phyloP scores from a whole-genome alignment of 2,888 invertebrate genomes.

The Sesia apiformis region DNA sequence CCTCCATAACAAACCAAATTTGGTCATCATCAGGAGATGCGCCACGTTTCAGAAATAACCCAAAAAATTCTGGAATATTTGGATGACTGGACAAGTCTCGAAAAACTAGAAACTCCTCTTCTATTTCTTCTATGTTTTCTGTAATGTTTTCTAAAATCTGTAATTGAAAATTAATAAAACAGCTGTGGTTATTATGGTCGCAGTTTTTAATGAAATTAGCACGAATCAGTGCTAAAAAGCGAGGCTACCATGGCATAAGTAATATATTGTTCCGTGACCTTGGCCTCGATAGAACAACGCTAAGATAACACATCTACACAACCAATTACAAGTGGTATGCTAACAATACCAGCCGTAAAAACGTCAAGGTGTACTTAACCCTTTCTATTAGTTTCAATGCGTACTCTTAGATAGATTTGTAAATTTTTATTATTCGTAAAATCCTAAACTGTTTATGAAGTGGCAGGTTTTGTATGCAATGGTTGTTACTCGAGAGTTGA shows the following conservation, averaged over 20 bases:
- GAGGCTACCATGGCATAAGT: constrained; percentile 24
- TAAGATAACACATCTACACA: constrained; percentile 40
- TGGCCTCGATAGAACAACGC: constrained; percentile 37
- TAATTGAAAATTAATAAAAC: constrained; percentile 3
- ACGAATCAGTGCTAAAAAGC: not conserved
- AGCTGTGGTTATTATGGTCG: no score
- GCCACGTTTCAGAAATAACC: constrained; percentile 80
- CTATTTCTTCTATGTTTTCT: constrained; percentile 88
- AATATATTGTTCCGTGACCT: constrained; percentile 52
- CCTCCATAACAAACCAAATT: constrained; percentile 91
- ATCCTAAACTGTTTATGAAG: no score
- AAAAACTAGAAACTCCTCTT: constrained; percentile 84
- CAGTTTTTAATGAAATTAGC: not conserved
- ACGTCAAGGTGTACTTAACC: not conserved
- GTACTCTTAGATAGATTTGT: not conserved
- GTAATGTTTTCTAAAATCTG: constrained; percentile 84
- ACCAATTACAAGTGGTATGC: constrained; percentile 43
- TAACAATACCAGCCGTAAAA: constrained; percentile 49
- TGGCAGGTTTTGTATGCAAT: no score
- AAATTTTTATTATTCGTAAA: no score
- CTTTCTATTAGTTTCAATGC: not conserved
- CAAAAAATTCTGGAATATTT: constrained; percentile 84
- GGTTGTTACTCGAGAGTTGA: no score
- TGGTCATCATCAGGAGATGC: constrained; percentile 80
- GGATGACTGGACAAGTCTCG: constrained; percentile 83